Evolutionary conservation across 2,797 vertebrate species (phyloP).

Genomic region (Paguma larvata): DNA sequence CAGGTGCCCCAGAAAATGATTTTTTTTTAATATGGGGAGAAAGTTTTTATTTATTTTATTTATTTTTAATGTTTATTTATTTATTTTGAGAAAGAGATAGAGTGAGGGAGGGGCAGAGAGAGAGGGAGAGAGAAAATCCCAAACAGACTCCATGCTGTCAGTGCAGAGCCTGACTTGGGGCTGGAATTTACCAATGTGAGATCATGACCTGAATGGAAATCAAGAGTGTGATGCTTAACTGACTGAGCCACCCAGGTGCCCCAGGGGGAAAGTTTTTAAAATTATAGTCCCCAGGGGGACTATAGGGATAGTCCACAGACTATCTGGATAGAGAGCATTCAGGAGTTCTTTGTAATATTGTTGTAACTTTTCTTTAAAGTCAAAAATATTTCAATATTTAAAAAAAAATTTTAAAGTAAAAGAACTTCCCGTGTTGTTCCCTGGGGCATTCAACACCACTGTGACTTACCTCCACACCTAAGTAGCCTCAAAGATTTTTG

Average conservation of each 20-base stretch:
- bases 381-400: neutral
- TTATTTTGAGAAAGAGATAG: too few species aligned
- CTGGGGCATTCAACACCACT: too few species aligned
- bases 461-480: conserved; percentile 70
- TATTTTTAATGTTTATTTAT: too few species aligned
- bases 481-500: conserved; percentile 22
- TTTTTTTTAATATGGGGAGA: neutral
- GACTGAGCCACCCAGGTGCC: too few species aligned
- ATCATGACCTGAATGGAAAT: too few species aligned
- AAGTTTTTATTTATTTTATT: neutral
- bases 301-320: too few species aligned
- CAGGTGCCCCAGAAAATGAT: neutral
- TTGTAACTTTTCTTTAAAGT: conserved; percentile 27
- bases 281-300: neutral
- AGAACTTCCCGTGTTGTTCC: neutral
- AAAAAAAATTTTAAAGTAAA: neutral
- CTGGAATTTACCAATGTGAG: too few species aligned
- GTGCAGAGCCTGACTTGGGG: too few species aligned
- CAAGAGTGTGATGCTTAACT: too few species aligned
- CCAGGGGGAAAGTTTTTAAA: neutral
- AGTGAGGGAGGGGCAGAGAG: too few species aligned
- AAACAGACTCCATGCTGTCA: too few species aligned
- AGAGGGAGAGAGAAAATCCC: too few species aligned
- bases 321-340: conserved; percentile 5
- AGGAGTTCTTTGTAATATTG: neutral